Base-by-base conservation (phyloP, 2,797 vertebrate genomes). In the Tragopan temminckii region DNA sequence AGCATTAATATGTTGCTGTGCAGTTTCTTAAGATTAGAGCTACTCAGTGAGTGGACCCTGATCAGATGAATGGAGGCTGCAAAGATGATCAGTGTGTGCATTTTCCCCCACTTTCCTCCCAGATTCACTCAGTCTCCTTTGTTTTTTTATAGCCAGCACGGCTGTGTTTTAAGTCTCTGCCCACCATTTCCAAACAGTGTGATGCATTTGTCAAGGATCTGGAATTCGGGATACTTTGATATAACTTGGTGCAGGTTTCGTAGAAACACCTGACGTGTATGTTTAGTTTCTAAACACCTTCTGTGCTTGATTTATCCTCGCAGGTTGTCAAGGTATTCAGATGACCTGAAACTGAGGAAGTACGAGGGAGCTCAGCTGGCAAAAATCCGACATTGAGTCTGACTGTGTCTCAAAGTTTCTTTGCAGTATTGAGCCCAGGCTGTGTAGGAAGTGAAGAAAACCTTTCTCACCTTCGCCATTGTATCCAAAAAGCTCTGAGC, bases 271-370 rank as follows among this genome's bases (percentile, higher is more conserved):
- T 95, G 91, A 95, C 63, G 21, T 93, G 93, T 91, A 57, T 91
- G 92, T 94, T 95, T 88, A 96, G 92, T 93, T 95, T 64, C 77
- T 92, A 95, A 96, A 94, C 82, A 94, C 94, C 91, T 94, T 95
- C 94, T 97, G 91, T 95, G 85, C 94, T 97, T 93, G 92, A 95
- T 96, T 96, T 96, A 95, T 96, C 94, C 96, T 95, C 92, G 88
- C 94, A 94, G 93, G 94, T 97, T 96, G 96, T 96, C 91, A 96
- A 76, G 94, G 89, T 96, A 86, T 91, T 92, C 93, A 79, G 92
- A 92, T 95, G 95, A 95, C 93, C 94, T 95, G 91, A 95, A 94
- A 96, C 77, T 88, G 93, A 92, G 88, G 94, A 96, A 96, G 91
- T 85, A 93, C 92, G 92, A 95, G 87, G 87, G 91, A 95, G 94